These are phyloP conservation scores for Cladopsammia gracilis DNA, from an alignment of 64 coral and sea anemone species.

Conservation along the genomic window DNA sequence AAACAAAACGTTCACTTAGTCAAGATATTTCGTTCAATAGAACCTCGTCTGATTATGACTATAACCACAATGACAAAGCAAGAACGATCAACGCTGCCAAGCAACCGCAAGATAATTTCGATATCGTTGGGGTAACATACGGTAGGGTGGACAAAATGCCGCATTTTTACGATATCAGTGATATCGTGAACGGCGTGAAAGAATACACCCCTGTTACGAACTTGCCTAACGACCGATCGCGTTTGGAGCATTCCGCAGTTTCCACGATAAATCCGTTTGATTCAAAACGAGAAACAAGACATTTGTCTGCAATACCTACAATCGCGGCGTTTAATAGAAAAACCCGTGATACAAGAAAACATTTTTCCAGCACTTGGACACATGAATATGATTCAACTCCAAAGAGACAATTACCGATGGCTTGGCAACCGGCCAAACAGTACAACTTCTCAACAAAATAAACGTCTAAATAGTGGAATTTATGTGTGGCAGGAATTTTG, in stretches of 20 bases:
- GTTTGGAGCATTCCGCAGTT: constrained; percentile 23
- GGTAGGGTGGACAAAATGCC: constrained; percentile 14
- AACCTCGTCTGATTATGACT: background rate
- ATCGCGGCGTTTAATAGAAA: constrained; percentile 6
- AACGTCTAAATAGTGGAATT: background rate
- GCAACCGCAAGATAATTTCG: background rate
- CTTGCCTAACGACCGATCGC: background rate
- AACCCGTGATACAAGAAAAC: background rate
- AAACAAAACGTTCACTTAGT: background rate
- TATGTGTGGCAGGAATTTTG: background rate
- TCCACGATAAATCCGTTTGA: background rate
- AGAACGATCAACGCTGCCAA: background rate
- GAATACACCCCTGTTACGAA: background rate
- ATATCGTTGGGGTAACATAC: constrained; percentile 31
- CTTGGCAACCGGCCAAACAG: constrained; percentile 25
- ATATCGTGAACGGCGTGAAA: background rate
- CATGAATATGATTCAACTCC: background rate
- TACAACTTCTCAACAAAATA: constrained; percentile 47
- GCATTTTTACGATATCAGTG: constrained; percentile 28
- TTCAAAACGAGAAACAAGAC: background rate
- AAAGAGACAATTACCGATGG: constrained; percentile 4
- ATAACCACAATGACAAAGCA: background rate
- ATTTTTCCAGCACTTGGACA: background rate
- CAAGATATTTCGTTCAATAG: constrained; percentile 3
- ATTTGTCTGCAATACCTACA: constrained; percentile 12